Percentiles rank a stretch among this genome's conserved stretches.
phyloP scores from a whole-genome alignment of 2,888 invertebrate genomes.

The Athalia cordata region DNA sequence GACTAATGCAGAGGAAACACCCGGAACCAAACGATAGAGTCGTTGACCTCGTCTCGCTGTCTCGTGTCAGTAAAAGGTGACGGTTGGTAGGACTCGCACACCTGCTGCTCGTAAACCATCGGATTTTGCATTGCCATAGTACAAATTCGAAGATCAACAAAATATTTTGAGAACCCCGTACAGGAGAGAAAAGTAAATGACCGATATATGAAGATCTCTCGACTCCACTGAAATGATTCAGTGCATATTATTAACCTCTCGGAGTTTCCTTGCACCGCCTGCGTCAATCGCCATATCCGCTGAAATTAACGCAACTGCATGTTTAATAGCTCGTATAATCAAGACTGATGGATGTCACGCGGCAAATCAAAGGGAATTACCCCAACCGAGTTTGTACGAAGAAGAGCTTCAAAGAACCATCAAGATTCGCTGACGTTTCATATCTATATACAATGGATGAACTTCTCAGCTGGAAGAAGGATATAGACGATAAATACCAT shows the following conservation, averaged over 20 bases:
- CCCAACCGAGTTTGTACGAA: neutral
- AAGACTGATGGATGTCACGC: conserved; percentile 13
- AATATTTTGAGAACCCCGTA: conserved; percentile 7
- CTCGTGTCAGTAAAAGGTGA: conserved; percentile 40
- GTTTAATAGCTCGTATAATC: neutral
- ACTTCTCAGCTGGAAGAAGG: neutral
- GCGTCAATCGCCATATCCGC: neutral
- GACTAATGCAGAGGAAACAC: conserved; percentile 3
- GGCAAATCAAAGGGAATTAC: neutral
- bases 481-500: neutral
- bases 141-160: conserved; percentile 4
- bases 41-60: conserved; percentile 43
- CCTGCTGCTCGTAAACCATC: conserved; percentile 43
- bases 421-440: conserved; percentile 3
- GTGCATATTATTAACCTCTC: conserved; percentile 12
- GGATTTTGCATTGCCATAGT: conserved; percentile 33
- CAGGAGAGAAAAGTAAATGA: neutral
- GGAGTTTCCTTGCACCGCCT: neutral
- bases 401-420: conserved; percentile 33
- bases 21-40: conserved; percentile 32
- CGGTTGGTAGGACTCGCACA: conserved; percentile 38
- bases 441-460: too few relatives aligned
- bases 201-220: neutral
- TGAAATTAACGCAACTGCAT: neutral
- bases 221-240: neutral